Conservation (phyloP, 2,888 invertebrate species). For the Cistogaster globosa region DNA sequence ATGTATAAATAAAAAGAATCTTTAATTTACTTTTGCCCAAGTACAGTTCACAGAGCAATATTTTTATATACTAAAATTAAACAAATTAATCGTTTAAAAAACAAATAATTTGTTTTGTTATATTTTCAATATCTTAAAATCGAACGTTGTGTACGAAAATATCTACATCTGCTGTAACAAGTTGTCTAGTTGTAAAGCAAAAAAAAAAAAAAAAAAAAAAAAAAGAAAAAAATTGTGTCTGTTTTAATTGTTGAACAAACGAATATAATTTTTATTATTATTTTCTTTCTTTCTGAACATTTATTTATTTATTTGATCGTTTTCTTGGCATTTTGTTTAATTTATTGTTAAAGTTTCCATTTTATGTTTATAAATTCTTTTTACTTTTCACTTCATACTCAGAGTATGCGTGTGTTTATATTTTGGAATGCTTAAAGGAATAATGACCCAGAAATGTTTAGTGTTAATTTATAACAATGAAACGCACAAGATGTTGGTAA, state of each 20-base stretch:
- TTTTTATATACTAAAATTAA: conserved; percentile 3
- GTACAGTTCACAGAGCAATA: conserved; percentile 5
- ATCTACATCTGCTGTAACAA: conserved; percentile 39
- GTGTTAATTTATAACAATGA: background rate
- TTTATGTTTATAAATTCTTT: background rate
- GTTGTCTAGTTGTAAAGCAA: conserved; percentile 37
- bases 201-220: conserved; percentile 10
- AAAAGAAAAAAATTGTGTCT: conserved; percentile 38
- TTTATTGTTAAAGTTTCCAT: conserved; percentile 41
- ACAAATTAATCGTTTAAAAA: conserved; percentile 50
- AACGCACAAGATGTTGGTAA: background rate
- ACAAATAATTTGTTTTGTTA: conserved; percentile 42
- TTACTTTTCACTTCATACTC: background rate
- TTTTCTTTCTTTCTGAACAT: background rate
- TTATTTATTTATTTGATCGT: conserved; percentile 25
- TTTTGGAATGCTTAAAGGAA: conserved; percentile 1
- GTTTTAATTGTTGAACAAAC: conserved; percentile 38
- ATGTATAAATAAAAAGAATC: conserved; percentile 44
- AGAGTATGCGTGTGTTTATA: background rate
- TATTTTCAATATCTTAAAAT: background rate
- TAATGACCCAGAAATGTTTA: conserved; percentile 44
- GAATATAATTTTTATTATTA: conserved; percentile 10
- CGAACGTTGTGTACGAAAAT: conserved; percentile 20
- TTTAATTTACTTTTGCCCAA: conserved; percentile 40
- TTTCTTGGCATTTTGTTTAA: conserved; percentile 58